Evolutionary conservation across 2,888 invertebrate species (phyloP), one percentile per base, ranked within the genome.

Genomic region (Limnephilus lunatus): DNA sequence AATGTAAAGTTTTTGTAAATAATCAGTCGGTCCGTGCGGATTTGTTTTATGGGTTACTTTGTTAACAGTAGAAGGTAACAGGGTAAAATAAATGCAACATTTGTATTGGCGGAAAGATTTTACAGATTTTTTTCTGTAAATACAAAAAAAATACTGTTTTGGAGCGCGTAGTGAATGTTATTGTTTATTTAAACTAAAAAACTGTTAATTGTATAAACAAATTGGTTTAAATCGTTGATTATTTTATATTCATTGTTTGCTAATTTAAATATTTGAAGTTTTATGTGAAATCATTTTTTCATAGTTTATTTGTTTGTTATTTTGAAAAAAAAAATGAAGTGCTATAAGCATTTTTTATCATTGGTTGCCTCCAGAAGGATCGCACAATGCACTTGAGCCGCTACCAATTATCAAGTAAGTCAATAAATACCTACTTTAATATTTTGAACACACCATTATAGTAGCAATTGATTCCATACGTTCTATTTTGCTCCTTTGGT

Each of bases 1-100:
- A 14, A 53, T 48, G n/a, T 35, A 19, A 83, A 35, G 9, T 83
- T 32, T 35, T 83, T 83, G 15, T 82, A 85, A 85, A 85, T 85
- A 44, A 48, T 53, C 86, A 44, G 44, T 86, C 44, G 9, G 39
- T 88, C 68, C 88, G 88, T 80, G 80, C 19, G 32, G 80, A 35
- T 81, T 88, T 31, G 35, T 32, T 31, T 88, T 68, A 35, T 48
- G 7, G 32, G 30, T 88, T 68, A n/a, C 25, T 80, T 88, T 32
- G 30, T 88, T 31, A 80, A 80, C 80, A 12, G 88, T 80, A 88
- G 35, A 80, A 88, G 88, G 88, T 88, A 80, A 88, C 88, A 88
- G 88, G 88, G 88, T 88, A 88, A 68, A 88, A 85, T 39, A 80
- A 88, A 80, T 88, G 48, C 86, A 86, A 86, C 44, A 86, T 48